Evolutionary conservation across 2,113 vertebrate species (phyloP).

Genomic region (Cheirogaleus medius): DNA sequence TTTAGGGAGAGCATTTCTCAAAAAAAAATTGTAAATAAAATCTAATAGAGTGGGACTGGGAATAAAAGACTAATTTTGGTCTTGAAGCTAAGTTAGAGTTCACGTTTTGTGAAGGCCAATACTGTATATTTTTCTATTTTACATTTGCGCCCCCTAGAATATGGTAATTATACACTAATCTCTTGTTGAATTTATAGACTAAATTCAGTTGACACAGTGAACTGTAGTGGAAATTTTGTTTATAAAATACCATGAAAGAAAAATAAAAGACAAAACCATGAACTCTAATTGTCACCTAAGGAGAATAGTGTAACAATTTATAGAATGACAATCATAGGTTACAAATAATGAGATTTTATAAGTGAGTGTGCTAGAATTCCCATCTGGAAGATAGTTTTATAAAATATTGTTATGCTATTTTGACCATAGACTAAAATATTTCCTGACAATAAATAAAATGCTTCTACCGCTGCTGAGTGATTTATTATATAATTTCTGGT

Average conservation of each 20-base stretch:
- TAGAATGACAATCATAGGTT: not conserved
- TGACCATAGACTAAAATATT: not conserved
- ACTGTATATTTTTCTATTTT: not conserved
- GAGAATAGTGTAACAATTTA: not conserved
- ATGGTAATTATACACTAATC: not conserved
- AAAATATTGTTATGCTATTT: not conserved
- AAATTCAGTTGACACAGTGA: not conserved
- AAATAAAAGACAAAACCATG: not conserved
- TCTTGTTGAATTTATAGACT: not conserved
- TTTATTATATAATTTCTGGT: not conserved
- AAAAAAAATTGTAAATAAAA: not conserved
- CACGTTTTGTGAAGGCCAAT: not conserved
- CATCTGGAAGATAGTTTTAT: not conserved
- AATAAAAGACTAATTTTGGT: not conserved
- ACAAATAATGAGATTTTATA: not conserved
- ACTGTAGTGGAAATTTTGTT: not conserved
- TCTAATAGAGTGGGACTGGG: not conserved
- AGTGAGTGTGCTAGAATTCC: not conserved
- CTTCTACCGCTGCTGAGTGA: not conserved
- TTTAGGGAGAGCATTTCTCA: not conserved
- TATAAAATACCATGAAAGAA: not conserved
- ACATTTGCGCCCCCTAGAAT: not conserved
- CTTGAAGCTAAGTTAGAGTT: not conserved
- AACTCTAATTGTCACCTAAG: not conserved
- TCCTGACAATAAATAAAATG: slow-evolving; percentile 32